Evolutionary conservation across 2,113 vertebrate genomes (phyloP), one percentile per base, ranked within the genome.

Genomic region (Chloropsis cyanopogon): DNA sequence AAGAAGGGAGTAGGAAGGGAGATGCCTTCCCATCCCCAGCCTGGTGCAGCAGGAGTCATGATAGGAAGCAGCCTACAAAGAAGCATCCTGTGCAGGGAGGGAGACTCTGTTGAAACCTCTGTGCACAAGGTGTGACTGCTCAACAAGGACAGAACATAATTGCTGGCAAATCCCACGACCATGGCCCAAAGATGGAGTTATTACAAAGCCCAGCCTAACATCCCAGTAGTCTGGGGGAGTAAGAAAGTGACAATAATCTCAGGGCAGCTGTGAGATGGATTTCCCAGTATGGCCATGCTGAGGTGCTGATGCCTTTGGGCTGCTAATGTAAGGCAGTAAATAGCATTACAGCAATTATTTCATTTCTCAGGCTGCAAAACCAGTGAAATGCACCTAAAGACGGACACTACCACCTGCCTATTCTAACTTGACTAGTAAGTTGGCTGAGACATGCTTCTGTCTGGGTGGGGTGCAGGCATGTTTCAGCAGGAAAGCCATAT

Each of bases 401-500:
- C 31, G 89, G 77, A 91, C 83, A 42, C 60, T 61, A 47, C 28
- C 73, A 64, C 52, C 65, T 82, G 64, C 57, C 60, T 82, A 72
- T 46, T 76, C 29, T 76, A 75, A 54, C 42, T 12, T 9, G 39
- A 69, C 41, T 70, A 60, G 15, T 25, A n/a, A 68, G 1, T 4
- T 81, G 76, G 33, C 68, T 42, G 71, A 92, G 71, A 24, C 47
- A 73, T 63, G 22, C 39, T 39, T 79, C 39, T 73, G 10, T 21
- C 53, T 86, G 94, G 68, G 71, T 83, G 64, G 72, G 33, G 80
- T 71, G 60, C 17, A 79, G 80, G 77, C 77, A 19, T 81, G 95
- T 92, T 92, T 35, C 83, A 86, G 95, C 86, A 90, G 42, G 86
- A 92, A 93, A 95, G 41, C 29, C 71, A 25, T 59, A 57, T 59